A percentile compares a stretch with the other conserved stretches of the same genome.
Evolutionary conservation across 2,888 invertebrate species (phyloP).

Genomic region (Papilio demoleus): DNA sequence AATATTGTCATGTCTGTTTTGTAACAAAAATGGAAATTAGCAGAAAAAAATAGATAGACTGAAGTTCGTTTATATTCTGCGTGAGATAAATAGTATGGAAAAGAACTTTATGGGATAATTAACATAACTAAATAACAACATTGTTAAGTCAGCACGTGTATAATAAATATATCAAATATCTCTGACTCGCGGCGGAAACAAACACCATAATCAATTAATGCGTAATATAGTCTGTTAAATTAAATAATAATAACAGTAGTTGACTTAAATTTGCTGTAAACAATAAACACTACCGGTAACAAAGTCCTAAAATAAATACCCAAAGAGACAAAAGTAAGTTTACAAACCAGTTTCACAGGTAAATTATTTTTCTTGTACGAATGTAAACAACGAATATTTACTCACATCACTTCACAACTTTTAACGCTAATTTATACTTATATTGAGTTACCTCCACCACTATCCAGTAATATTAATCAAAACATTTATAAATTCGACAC

Average conservation of each 20-base stretch:
- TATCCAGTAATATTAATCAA: background rate
- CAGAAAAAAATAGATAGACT: too few species aligned
- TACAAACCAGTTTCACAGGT: too few species aligned
- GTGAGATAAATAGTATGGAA: background rate
- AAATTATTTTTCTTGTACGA: too few species aligned
- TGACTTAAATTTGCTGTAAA: background rate
- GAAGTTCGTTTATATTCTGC: background rate
- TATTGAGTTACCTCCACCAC: background rate
- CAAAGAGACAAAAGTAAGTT: too few species aligned
- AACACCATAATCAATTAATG: background rate
- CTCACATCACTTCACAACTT: background rate
- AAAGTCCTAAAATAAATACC: too few species aligned
- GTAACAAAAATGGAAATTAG: too few species aligned
- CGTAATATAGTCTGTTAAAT: background rate
- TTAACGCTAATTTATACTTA: background rate
- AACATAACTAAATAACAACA: slow-evolving; percentile 6
- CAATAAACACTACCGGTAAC: background rate
- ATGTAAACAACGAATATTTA: background rate
- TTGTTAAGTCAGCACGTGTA: slow-evolving; percentile 16
- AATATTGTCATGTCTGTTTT: too few species aligned
- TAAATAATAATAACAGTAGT: background rate
- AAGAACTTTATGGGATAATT: slow-evolving; percentile 3
- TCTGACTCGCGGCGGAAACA: background rate
- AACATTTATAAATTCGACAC: background rate
- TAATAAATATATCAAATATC: background rate